Evolutionary conservation across 2,888 invertebrate species (phyloP).

Genomic region (Dryococelus australis): DNA sequence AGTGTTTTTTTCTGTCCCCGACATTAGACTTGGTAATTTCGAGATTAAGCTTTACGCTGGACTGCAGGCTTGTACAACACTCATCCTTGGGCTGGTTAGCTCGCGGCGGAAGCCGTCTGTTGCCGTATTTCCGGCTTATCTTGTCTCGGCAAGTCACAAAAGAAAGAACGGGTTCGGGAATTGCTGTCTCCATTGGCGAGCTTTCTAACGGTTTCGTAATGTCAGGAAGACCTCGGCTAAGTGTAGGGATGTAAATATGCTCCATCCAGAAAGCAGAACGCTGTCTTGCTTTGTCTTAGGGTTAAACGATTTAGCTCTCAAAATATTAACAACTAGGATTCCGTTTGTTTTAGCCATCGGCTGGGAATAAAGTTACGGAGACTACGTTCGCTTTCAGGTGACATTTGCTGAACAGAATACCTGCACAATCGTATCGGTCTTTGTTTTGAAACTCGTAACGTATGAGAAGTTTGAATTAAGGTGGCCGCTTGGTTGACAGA

Average conservation of each 20-base stretch:
- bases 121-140: slow-evolving; percentile 5
- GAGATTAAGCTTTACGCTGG: too few species aligned
- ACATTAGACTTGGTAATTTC: too few species aligned
- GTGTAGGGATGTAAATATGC: background rate
- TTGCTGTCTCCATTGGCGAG: background rate
- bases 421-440: too few species aligned
- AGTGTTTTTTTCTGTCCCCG: too few species aligned
- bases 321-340: too few species aligned
- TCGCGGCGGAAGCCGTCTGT: background rate
- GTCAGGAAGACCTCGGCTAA: background rate
- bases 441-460: too few species aligned
- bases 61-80: too few species aligned
- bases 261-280: background rate
- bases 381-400: background rate
- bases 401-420: background rate
- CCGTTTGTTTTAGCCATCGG: too few species aligned
- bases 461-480: too few species aligned
- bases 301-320: too few species aligned
- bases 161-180: background rate
- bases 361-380: background rate
- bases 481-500: too few species aligned
- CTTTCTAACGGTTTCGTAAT: background rate
- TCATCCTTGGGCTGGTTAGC: background rate
- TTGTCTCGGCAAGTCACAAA: background rate
- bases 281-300: too few species aligned